A percentile compares a stretch with the other conserved stretches of the same genome.
Conservation (phyloP, 2,888 invertebrate species). For the Troglohyphantes excavatus region DNA sequence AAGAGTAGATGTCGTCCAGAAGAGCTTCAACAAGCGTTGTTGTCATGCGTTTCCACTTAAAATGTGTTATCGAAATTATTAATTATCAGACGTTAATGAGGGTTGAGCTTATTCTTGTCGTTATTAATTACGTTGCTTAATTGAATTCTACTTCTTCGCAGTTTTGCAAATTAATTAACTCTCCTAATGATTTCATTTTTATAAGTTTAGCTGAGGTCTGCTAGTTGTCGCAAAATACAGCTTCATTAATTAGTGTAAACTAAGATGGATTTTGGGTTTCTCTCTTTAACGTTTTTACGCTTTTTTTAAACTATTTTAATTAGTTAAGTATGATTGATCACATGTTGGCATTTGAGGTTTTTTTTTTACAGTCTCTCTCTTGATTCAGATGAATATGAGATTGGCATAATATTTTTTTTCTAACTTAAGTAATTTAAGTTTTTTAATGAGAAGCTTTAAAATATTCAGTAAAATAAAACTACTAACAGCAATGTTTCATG, state of each 20-base stretch:
- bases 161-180: conserved; percentile 77
- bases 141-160: conserved; percentile 65
- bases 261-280: conserved; percentile 62
- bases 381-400: too few species aligned
- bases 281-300: neutral
- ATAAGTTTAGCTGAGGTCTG: conserved; percentile 16
- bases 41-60: conserved; percentile 62
- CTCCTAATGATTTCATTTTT: conserved; percentile 58
- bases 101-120: conserved; percentile 63
- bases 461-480: too few species aligned
- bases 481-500: too few species aligned
- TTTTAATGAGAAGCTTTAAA: too few species aligned
- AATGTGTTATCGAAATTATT: conserved; percentile 76
- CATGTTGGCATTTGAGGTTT: neutral
- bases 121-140: conserved; percentile 76
- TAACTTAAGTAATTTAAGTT: too few species aligned
- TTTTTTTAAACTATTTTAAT: conserved; percentile 9
- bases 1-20: too few species aligned
- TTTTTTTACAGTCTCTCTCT: neutral
- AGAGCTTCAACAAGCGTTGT: neutral
- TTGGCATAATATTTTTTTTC: too few species aligned
- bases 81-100: conserved; percentile 74
- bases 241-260: conserved; percentile 76
- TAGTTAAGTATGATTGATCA: conserved; percentile 5
- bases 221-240: conserved; percentile 42